Evolutionary conservation across 64 coral and sea anemone genomes (phyloP), one percentile per base, ranked within the genome.

Genomic region (Pocillopora damicornis): DNA sequence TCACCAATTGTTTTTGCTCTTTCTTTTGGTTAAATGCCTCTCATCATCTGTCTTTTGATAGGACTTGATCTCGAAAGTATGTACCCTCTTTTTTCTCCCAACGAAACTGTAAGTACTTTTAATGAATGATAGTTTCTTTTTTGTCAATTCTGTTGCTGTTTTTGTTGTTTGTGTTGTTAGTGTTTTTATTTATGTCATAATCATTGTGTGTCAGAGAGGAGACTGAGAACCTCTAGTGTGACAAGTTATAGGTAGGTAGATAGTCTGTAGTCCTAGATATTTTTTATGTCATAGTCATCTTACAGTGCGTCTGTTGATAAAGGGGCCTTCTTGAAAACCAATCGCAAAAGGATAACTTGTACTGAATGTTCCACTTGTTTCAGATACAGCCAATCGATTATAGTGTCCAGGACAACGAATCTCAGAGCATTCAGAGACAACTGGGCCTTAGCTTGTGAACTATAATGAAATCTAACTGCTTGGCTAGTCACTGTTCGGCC

Each of bases 41-140:
- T 71, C 25, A 11, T 71, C 25, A 23, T 71, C 63, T 12, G 22
- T 81, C 14, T 16, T 37, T 35, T 63, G 22, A 15, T 63, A 81
- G 79, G 59, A 35, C 59, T 81, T 60, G 79, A 81, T 81, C 79
- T 81, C 2, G 79, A 81, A 12, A 71, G 11, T n/a, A 36, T 81
- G 11, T 81, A 81, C 35, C 79, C 26, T 63, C 79, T 81, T 15
- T 63, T 81, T 35, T 34, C 79, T 59, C 34, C 74, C 15, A 81
- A 81, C 63, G 79, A 81, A 34, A 26, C 59, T n/a, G 79, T 81
- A 81, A 81, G 59, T 61, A 35, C 60, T 60, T 26, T 34, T 7
- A 14, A 0, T 60, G 20, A 37, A 23, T 2, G 57, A 60, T 79
- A 26, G 6, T 61, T 35, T 1, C 61, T 35, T 13, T 63, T 15